A percentile compares a stretch with the other conserved stretches of the same genome.
These are phyloP conservation scores for Congeria kusceri DNA, from an alignment of 2,888 invertebrate species.

Conservation along the genomic window DNA sequence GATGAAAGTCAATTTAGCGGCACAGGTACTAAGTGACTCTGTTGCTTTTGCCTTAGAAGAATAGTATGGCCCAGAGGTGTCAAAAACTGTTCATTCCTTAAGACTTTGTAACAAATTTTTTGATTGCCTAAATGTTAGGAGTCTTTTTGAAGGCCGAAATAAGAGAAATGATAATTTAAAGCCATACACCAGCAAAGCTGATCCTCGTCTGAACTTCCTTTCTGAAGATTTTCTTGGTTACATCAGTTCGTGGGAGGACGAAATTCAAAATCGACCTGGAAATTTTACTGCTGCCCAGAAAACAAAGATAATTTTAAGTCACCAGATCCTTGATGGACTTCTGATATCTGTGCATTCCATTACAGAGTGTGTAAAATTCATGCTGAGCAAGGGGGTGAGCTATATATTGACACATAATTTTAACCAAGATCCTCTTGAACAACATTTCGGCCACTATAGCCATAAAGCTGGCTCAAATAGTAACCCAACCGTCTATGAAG, in stretches of 20 bases:
- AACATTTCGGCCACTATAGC: too few relatives aligned
- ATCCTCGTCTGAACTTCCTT: constrained; percentile 42
- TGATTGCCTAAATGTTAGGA: constrained; percentile 2
- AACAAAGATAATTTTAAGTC: constrained; percentile 29
- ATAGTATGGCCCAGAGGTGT: constrained; percentile 5
- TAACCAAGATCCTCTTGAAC: too few relatives aligned
- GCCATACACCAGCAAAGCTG: constrained; percentile 12
- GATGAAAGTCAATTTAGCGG: not conserved
- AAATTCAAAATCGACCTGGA: constrained; percentile 20
- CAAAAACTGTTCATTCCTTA: constrained; percentile 50
- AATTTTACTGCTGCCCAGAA: constrained; percentile 6
- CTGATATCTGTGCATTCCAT: not conserved
- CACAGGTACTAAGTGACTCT: not conserved
- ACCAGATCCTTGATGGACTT: constrained; percentile 35
- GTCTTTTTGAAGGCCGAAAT: not conserved
- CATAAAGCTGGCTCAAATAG: too few relatives aligned
- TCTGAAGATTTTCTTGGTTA: constrained; percentile 40
- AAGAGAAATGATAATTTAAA: constrained; percentile 6
- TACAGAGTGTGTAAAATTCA: too few relatives aligned
- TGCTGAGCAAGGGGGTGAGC: too few relatives aligned
- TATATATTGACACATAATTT: too few relatives aligned
- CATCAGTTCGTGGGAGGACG: constrained; percentile 37
- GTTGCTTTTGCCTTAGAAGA: not conserved
- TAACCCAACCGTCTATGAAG: too few relatives aligned
- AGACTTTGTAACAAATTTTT: constrained; percentile 2